These are phyloP conservation scores for Marcusenius ussheri DNA, from an alignment of 2,113 vertebrate genomes.

Conservation along the genomic window DNA sequence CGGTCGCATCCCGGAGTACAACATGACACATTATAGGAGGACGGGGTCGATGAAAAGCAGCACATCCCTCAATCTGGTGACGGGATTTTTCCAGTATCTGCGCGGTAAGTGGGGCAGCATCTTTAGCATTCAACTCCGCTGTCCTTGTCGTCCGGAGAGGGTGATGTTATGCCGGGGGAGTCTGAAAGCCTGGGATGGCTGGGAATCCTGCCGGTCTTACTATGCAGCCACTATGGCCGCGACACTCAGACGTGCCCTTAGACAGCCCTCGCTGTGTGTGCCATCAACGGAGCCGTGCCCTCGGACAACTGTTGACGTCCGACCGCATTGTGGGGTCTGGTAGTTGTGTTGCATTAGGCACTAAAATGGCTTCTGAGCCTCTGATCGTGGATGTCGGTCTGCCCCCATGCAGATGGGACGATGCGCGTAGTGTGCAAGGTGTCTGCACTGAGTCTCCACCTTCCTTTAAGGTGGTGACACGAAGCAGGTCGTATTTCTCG, in stretches of 20 bases:
- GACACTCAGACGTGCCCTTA: neutral
- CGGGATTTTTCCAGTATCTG: slow-evolving; percentile 68
- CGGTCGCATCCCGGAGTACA: slow-evolving; percentile 43
- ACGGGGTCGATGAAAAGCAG: slow-evolving; percentile 59
- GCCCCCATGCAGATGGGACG: neutral
- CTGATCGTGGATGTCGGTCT: neutral
- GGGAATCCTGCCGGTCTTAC: neutral
- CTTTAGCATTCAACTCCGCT: neutral
- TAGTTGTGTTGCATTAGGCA: neutral
- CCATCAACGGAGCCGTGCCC: neutral
- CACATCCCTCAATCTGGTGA: slow-evolving; percentile 63
- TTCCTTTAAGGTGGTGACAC: neutral
- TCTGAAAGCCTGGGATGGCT: neutral
- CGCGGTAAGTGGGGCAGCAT: slow-evolving; percentile 70
- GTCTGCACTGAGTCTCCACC: neutral
- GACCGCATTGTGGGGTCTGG: neutral
- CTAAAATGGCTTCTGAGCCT: slow-evolving; percentile 11
- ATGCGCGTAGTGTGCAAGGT: neutral
- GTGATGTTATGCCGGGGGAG: neutral
- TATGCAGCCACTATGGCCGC: neutral
- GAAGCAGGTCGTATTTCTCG: neutral
- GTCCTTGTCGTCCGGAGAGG: neutral
- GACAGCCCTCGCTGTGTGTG: neutral
- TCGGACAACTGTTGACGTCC: slow-evolving; percentile 2
- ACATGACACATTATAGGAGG: slow-evolving; percentile 67